Conservation (phyloP, 2,888 invertebrate species). For the Cataglyphis cursor region DNA sequence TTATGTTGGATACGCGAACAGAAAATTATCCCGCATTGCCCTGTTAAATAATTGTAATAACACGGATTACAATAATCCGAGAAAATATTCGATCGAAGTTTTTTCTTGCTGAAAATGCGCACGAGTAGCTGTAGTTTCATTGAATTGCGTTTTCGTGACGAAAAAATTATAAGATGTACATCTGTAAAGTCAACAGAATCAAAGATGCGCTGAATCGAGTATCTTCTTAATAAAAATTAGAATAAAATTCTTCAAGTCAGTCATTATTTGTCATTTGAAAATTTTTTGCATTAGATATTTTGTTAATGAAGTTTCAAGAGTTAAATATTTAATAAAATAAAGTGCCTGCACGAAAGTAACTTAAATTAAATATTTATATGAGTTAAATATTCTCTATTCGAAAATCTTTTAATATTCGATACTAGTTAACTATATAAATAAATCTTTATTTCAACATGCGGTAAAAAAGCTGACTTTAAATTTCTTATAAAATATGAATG, state of each 20-base stretch:
- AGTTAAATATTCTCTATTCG: background rate
- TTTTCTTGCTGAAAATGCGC: background rate
- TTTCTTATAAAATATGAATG: background rate
- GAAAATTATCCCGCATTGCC: conserved; percentile 21
- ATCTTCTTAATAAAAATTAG: conserved; percentile 15
- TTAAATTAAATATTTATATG: conserved; percentile 7
- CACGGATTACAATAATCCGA: conserved; percentile 2
- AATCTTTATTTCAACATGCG: background rate
- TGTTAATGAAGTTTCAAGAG: background rate
- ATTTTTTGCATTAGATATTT: background rate
- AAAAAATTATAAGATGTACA: conserved; percentile 1
- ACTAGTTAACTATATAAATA: conserved; percentile 10
- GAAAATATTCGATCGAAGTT: background rate
- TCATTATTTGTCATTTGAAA: background rate
- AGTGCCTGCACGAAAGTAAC: background rate
- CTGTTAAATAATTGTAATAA: background rate
- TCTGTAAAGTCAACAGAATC: background rate
- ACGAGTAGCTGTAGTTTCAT: background rate
- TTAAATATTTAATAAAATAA: background rate
- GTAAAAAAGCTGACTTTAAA: background rate
- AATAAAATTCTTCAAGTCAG: background rate
- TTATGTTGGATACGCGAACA: conserved; percentile 11
- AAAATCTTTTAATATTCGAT: background rate
- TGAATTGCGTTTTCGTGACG: background rate
- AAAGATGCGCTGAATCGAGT: background rate